Evolutionary conservation across 2,113 vertebrate species (phyloP).

Genomic region (Notiomystis cincta): DNA sequence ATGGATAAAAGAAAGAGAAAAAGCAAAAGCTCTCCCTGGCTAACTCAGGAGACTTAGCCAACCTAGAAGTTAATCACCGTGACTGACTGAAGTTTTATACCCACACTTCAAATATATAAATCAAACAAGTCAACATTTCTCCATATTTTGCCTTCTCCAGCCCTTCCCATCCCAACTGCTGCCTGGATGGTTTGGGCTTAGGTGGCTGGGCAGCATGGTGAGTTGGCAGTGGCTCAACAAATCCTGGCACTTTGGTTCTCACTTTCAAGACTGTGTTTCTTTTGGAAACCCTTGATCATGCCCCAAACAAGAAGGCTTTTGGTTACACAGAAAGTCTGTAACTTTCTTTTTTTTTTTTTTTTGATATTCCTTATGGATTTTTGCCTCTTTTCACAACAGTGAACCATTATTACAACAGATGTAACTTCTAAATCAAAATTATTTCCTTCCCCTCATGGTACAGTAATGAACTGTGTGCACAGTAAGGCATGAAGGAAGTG

Average conservation of each 20-base stretch:
- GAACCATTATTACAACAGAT: neutral
- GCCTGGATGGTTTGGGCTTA: neutral
- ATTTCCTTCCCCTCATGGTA: neutral
- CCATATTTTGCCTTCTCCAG: neutral
- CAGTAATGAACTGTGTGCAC: neutral
- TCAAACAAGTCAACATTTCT: neutral
- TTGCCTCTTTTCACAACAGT: neutral
- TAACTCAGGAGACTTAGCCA: neutral
- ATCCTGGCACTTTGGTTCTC: neutral
- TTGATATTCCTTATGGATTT: neutral
- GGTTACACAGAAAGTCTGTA: neutral
- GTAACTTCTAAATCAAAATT: neutral
- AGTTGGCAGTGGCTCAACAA: neutral
- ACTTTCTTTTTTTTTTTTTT: neutral
- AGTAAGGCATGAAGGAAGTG: neutral
- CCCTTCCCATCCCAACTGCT: neutral
- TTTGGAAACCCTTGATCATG: neutral
- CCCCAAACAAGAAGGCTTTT: neutral
- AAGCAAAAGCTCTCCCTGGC: neutral
- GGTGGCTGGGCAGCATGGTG: neutral
- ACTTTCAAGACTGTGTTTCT: neutral
- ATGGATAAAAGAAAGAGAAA: constrained; percentile 12
- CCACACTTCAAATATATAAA: neutral
- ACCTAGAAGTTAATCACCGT: constrained; percentile 11
- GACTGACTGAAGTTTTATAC: constrained; percentile 26